Conservation (phyloP, 2,797 vertebrate species). For the Sebastes itinus region DNA sequence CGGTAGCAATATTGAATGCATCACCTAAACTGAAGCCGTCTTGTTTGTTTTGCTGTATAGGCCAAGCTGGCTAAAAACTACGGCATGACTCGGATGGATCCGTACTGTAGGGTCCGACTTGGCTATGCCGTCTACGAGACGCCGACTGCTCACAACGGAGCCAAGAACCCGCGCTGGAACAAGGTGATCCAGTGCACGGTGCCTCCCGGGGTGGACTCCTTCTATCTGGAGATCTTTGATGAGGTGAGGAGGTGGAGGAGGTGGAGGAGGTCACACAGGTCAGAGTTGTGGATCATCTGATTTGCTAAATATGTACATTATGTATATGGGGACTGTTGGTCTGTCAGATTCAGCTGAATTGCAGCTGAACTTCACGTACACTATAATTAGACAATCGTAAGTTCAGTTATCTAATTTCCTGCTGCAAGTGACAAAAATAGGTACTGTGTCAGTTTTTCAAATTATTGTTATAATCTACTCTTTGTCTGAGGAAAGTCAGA, state of each 20-base stretch:
- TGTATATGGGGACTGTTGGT: neutral
- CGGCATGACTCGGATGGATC: conserved; percentile 98
- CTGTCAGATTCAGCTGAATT: neutral
- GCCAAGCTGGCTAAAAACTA: conserved; percentile 98
- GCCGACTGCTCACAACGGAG: conserved; percentile 95
- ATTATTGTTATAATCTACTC: neutral
- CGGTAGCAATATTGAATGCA: too few relatives aligned
- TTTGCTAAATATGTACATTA: neutral
- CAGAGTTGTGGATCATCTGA: neutral
- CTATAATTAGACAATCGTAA: neutral
- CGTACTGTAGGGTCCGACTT: conserved; percentile 92
- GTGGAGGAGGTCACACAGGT: neutral
- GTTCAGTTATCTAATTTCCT: neutral
- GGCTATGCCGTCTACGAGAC: conserved; percentile 97
- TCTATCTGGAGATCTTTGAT: conserved; percentile 98
- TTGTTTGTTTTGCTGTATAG: conserved; percentile 67
- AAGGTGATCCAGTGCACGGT: conserved; percentile 97
- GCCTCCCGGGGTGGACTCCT: conserved; percentile 94
- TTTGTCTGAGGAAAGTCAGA: neutral
- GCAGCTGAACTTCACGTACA: neutral
- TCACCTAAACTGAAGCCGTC: neutral
- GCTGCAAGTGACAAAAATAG: neutral
- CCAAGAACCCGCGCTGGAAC: conserved; percentile 98
- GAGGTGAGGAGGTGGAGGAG: conserved; percentile 84
- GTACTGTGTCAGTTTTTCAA: neutral